Percentiles rank a stretch among this genome's conserved stretches.
phyloP scores from a whole-genome alignment of 2,797 vertebrate species.

The Alosa sapidissima region DNA sequence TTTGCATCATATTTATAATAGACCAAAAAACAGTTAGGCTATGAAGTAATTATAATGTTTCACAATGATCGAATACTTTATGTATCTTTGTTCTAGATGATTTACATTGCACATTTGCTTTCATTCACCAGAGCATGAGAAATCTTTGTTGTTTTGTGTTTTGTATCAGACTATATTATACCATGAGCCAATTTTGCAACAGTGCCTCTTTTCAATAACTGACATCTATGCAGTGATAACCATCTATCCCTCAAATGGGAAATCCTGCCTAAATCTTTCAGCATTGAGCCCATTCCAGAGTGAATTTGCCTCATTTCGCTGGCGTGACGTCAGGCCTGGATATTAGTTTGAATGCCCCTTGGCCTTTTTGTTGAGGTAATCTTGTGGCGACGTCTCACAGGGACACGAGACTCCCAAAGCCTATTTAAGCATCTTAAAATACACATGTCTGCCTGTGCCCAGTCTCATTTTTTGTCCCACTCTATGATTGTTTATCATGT shows the following conservation, averaged over 20 bases:
- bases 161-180: not conserved
- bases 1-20: no score
- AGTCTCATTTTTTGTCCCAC: not conserved
- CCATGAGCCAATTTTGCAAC: not conserved
- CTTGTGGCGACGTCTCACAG: not conserved
- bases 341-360: not conserved
- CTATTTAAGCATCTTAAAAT: not conserved
- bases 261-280: not conserved
- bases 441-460: not conserved
- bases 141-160: not conserved
- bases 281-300: not conserved
- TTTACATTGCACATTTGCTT: not conserved
- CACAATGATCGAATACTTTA: not conserved
- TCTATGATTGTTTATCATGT: not conserved
- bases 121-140: not conserved
- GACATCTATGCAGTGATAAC: not conserved
- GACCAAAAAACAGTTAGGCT: no score
- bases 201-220: not conserved
- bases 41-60: not conserved
- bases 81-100: not conserved
- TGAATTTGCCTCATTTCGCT: not conserved
- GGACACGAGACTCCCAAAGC: not conserved
- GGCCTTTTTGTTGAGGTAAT: not conserved
- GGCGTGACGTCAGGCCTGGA: not conserved
- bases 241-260: not conserved